Evolutionary conservation across 2,113 vertebrate species (phyloP), one percentile per base, ranked within the genome.

Genomic region (Ochotona curzoniae): DNA sequence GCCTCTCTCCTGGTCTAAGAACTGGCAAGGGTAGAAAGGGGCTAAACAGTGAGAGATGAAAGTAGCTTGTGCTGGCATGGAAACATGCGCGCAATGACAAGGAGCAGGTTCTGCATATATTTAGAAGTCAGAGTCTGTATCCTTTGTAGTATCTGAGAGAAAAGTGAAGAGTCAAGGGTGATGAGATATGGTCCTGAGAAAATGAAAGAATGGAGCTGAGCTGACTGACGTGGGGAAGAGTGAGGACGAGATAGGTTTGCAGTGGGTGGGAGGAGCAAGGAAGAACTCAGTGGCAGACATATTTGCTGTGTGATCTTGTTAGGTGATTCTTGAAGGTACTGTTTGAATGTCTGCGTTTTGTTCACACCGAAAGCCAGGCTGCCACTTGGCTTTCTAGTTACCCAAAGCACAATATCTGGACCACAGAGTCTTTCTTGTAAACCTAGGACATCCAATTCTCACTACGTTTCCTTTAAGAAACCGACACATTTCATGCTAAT

Each of bases 381-480:
- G 66, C 4, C 64, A 60, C 35, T 69, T 61, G 73, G 78, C 23
- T 30, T 92, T 76, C 57, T 28, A 54, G 49, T 57, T 70, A 38
- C 7, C 4, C 21, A 64, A 73, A 57, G 28, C 32, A 83, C 49
- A 93, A 14, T 60, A 69, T 60, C 60, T 78, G n/a, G 32, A 21
- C 63, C 74, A n/a, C 11, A 69, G 21, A 44, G 71, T 81, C 35
- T 71, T 78, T 73, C 6, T 49, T 54, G 15, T 26, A 51, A 63
- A 84, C 57, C 89, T 76, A 28, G 54, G 21, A 61, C 35, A n/a
- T 32, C 28, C 76, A 60, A 9, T 2, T 83, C n/a, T 75, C 54
- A 67, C 25, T 51, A 75, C 15, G 8, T 73, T 79, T 94, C 54
- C 25, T 86, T 83, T 87, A 32, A 93, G 88, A 83, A 81, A 78